Evolutionary conservation across 2,888 invertebrate species (phyloP).

Genomic region (Ophion costatus): DNA sequence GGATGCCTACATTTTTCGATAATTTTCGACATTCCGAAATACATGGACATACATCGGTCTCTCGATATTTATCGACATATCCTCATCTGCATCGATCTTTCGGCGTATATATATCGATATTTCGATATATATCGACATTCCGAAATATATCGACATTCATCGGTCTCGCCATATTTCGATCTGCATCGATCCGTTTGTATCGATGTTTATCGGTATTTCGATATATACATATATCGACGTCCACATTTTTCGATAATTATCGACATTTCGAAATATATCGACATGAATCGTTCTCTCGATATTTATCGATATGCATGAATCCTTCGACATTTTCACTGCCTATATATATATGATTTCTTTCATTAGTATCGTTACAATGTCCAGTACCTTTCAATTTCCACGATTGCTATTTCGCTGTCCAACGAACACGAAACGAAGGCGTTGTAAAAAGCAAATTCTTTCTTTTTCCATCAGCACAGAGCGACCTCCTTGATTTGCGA

Average conservation of each 20-base stretch:
- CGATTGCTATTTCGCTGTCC: neutral
- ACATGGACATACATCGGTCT: neutral
- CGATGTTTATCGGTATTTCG: neutral
- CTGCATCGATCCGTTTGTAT: neutral
- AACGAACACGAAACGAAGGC: neutral
- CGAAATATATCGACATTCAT: neutral
- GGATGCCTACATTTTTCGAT: neutral
- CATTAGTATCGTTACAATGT: neutral
- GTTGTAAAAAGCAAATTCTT: neutral
- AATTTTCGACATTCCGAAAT: neutral
- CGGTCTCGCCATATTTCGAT: neutral
- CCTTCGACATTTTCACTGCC: neutral
- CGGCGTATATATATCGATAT: neutral
- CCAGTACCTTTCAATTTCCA: neutral
- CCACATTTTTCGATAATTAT: neutral
- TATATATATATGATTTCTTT: neutral
- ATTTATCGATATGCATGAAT: neutral
- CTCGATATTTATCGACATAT: neutral
- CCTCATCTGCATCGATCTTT: neutral
- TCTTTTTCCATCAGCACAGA: slow-evolving; percentile 12
- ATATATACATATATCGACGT: neutral
- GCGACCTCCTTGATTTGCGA: slow-evolving; percentile 30
- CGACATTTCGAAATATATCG: neutral
- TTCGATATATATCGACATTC: neutral
- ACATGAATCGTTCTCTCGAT: neutral